These are phyloP conservation scores for Sturnus vulgaris DNA, from an alignment of 2,113 vertebrate genomes.

Conservation along the genomic window DNA sequence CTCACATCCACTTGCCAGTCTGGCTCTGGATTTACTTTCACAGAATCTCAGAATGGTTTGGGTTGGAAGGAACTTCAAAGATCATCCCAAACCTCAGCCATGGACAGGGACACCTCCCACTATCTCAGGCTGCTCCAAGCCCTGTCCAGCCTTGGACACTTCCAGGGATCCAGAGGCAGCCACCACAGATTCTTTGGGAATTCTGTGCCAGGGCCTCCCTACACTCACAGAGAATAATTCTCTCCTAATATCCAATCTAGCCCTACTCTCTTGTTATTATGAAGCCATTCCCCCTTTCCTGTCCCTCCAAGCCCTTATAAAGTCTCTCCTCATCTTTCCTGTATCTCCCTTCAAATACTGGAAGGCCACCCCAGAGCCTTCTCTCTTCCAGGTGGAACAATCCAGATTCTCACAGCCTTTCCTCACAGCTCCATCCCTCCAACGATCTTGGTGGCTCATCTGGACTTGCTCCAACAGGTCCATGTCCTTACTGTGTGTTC, in stretches of 20 bases:
- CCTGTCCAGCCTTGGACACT: rapidly evolving
- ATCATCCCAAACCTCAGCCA: background rate
- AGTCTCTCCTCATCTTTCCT: background rate
- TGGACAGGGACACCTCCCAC: background rate
- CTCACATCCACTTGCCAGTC: background rate
- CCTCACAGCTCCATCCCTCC: background rate
- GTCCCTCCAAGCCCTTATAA: background rate
- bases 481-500: background rate
- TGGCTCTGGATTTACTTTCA: background rate
- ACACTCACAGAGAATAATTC: background rate
- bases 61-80: background rate
- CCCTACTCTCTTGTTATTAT: no score
- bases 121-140: rapidly evolving
- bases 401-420: background rate
- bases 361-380: background rate
- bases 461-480: background rate
- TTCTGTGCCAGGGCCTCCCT: background rate
- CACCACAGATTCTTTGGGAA: background rate
- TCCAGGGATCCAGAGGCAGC: background rate
- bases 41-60: background rate
- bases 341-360: background rate
- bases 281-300: background rate
- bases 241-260: background rate
- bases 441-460: background rate
- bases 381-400: background rate